Percentiles rank a stretch among this genome's conserved stretches.
phyloP scores from a whole-genome alignment of 2,888 invertebrate genomes.

The Ophioninae sp. region DNA sequence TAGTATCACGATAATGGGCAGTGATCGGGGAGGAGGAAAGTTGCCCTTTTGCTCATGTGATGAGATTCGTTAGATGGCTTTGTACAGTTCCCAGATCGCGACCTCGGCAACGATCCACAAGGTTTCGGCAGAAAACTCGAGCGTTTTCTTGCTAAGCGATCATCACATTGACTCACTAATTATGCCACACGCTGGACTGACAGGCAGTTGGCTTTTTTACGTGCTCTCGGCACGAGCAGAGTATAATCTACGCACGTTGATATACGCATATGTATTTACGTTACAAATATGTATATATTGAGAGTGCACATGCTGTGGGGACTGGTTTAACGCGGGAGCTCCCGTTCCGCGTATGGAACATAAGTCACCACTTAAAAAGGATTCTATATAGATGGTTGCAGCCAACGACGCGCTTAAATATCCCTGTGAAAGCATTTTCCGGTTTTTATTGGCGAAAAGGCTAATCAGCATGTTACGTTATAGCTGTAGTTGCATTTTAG shows the following conservation, averaged over 20 bases:
- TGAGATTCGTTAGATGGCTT: constrained; percentile 28
- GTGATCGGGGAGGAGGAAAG: constrained; percentile 1
- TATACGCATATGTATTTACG: background rate
- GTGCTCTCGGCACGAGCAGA: constrained; percentile 53
- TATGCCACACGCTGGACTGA: constrained; percentile 50
- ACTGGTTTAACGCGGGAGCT: constrained; percentile 50
- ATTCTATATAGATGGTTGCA: constrained; percentile 5
- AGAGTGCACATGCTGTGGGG: constrained; percentile 19
- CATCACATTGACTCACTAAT: constrained; percentile 65
- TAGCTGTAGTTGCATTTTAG: constrained; percentile 7
- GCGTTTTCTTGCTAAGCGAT: constrained; percentile 68
- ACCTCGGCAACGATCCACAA: constrained; percentile 47
- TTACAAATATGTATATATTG: constrained; percentile 9
- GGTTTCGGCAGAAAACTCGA: constrained; percentile 64
- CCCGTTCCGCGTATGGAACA: constrained; percentile 62
- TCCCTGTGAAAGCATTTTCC: constrained; percentile 46
- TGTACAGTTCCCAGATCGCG: constrained; percentile 53
- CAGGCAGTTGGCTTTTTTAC: constrained; percentile 27
- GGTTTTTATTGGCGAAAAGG: constrained; percentile 23
- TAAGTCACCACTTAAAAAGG: constrained; percentile 65
- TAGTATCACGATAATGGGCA: constrained; percentile 30
- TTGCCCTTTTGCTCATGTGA: constrained; percentile 6
- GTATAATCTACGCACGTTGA: background rate
- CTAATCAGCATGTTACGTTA: constrained; percentile 12
- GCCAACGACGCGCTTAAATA: constrained; percentile 41